A percentile compares a stretch with the other conserved stretches of the same genome.
Evolutionary conservation across 2,797 vertebrate genomes (phyloP).

Genomic region (Pagetopsis macropterus): DNA sequence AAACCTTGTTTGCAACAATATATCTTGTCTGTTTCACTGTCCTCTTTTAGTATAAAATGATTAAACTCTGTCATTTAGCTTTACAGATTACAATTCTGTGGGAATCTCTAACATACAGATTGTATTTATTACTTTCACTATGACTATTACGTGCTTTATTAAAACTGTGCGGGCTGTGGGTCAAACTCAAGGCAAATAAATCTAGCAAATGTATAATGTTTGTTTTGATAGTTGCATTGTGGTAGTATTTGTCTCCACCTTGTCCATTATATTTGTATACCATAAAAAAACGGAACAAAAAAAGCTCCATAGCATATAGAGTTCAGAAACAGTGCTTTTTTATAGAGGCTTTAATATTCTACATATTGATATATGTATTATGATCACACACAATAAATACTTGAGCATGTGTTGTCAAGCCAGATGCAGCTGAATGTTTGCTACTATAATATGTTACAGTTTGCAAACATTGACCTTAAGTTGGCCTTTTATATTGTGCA

Average conservation of each 20-base stretch:
- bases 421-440: not conserved
- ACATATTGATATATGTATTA: not conserved
- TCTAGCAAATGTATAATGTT: no score
- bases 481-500: not conserved
- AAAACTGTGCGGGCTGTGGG: not conserved
- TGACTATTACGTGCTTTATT: no score
- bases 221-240: no score
- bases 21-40: slow-evolving; percentile 32
- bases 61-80: slow-evolving; percentile 13
- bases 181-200: not conserved
- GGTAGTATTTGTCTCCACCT: not conserved
- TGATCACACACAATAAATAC: not conserved
- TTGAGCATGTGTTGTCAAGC: not conserved
- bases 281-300: not conserved
- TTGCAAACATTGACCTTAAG: not conserved
- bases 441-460: not conserved
- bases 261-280: not conserved
- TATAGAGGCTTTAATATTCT: not conserved
- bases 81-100: not conserved
- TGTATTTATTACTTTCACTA: not conserved
- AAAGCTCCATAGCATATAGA: not conserved
- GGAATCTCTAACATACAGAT: not conserved
- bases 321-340: not conserved
- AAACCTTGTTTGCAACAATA: slow-evolving; percentile 27
- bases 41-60: slow-evolving; percentile 11